phyloP scores from a whole-genome alignment of 2,888 invertebrate genomes.

The Polymixis flavicincta region DNA sequence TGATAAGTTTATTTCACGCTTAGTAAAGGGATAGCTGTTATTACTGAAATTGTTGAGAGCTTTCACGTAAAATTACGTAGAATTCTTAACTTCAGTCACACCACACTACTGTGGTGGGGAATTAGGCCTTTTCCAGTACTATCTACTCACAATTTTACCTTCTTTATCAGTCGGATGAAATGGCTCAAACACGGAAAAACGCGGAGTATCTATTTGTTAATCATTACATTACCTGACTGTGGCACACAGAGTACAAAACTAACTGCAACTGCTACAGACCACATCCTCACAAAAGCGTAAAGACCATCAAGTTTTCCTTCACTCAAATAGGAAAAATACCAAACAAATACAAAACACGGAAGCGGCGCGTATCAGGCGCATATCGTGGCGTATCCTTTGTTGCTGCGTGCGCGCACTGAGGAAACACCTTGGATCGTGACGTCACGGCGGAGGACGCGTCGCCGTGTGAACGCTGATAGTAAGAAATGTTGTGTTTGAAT shows the following conservation, averaged over 20 bases:
- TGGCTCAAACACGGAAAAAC: not conserved
- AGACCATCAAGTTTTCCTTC: constrained; percentile 59
- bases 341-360: constrained; percentile 72
- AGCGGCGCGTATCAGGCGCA: constrained; percentile 67
- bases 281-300: constrained; percentile 29
- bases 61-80: constrained; percentile 6
- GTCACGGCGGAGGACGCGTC: constrained; percentile 60
- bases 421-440: constrained; percentile 73
- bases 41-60: constrained; percentile 40
- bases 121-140: too few species aligned
- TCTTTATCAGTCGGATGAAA: not conserved
- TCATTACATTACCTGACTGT: constrained; percentile 10
- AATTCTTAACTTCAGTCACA: constrained; percentile 1
- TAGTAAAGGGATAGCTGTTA: constrained; percentile 51
- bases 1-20: constrained; percentile 65
- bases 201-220: not conserved
- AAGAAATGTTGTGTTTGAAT: constrained; percentile 63
- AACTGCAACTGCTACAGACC: not conserved
- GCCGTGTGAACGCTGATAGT: constrained; percentile 56
- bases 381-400: constrained; percentile 75
- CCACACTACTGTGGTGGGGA: not conserved
- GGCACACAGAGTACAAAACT: not conserved
- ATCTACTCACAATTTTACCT: not conserved
- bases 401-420: constrained; percentile 70
- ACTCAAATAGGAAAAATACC: constrained; percentile 66